phyloP scores from a whole-genome alignment of 2,797 vertebrate species.

The Cheirogaleus major region DNA sequence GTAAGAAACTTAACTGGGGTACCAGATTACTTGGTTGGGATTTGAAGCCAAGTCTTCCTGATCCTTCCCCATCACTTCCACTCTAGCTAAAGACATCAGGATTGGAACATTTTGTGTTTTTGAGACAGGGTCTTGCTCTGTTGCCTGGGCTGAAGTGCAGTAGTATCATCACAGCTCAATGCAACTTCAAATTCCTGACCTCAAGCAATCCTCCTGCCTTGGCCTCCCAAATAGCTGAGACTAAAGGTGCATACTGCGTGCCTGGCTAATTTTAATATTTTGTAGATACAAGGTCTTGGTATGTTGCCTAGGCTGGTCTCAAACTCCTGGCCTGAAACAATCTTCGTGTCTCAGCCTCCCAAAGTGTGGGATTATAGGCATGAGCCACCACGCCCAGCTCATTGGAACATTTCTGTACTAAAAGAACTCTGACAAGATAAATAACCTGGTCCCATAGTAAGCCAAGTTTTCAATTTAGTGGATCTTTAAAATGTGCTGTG shows the following conservation, averaged over 20 bases:
- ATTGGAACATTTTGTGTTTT: too few relatives aligned
- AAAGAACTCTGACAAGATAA: conserved; percentile 17
- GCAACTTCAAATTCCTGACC: background rate
- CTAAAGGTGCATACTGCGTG: background rate
- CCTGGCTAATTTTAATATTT: background rate
- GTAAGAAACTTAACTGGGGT: conserved; percentile 17
- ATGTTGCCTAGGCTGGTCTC: background rate
- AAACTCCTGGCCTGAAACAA: background rate
- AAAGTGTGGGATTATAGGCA: background rate
- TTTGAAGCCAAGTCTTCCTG: background rate
- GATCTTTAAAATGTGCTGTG: conserved; percentile 22
- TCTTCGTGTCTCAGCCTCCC: background rate
- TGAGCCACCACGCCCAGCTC: background rate
- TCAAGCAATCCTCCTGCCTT: background rate
- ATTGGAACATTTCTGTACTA: background rate
- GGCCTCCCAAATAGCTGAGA: background rate
- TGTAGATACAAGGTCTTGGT: background rate
- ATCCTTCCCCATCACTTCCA: background rate
- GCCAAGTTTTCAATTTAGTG: background rate
- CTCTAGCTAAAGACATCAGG: background rate
- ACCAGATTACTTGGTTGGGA: background rate
- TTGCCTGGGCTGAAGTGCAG: background rate
- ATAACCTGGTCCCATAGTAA: background rate
- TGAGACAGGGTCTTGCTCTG: background rate
- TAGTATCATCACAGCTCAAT: background rate